Conservation (phyloP, 2,797 vertebrate species). For the Echiichthys vipera region DNA sequence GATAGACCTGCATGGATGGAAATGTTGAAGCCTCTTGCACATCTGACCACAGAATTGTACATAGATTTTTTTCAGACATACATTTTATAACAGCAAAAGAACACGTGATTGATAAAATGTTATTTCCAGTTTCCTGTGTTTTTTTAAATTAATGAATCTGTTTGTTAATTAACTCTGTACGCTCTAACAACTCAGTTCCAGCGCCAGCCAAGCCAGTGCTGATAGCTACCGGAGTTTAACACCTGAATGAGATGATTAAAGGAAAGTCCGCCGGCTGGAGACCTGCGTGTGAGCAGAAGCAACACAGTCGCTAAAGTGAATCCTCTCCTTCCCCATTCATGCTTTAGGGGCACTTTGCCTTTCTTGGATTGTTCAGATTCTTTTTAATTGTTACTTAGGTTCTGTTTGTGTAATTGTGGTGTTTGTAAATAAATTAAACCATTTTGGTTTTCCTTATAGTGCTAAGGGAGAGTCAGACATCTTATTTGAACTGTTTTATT, state of each 20-base stretch:
- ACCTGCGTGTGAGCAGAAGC: background rate
- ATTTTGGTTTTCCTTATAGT: no score
- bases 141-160: background rate
- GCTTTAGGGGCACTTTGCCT: no score
- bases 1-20: background rate
- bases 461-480: no score
- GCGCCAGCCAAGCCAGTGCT: background rate
- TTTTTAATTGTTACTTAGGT: background rate
- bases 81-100: background rate
- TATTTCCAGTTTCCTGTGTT: background rate
- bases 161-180: background rate
- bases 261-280: background rate
- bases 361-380: background rate
- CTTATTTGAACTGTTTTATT: no score
- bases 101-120: no score
- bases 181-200: background rate
- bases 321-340: background rate
- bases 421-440: no score
- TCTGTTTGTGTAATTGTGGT: background rate
- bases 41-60: background rate
- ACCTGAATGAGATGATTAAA: background rate
- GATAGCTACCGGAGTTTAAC: background rate
- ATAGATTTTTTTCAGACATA: background rate
- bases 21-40: background rate
- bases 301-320: background rate